These are phyloP conservation scores for Geotrypetes seraphini DNA, from an alignment of 2,797 vertebrate species.

Conservation along the genomic window DNA sequence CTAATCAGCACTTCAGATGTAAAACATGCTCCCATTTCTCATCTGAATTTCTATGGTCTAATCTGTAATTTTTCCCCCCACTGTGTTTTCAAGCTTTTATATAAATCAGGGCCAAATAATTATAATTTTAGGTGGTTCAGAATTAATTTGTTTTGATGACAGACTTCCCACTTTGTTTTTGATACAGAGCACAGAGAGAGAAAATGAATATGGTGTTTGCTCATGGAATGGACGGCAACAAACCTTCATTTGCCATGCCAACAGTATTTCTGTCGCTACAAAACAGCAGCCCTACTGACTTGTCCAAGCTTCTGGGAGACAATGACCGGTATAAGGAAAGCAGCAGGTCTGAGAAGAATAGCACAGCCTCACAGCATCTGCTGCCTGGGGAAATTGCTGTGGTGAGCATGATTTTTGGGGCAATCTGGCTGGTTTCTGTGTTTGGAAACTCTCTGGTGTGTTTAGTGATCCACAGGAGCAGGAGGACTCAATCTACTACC, in stretches of 20 bases:
- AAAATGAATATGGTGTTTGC: conserved; percentile 52
- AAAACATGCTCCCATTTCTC: too few relatives aligned
- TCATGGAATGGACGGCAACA: conserved; percentile 42
- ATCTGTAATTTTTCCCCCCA: too few relatives aligned
- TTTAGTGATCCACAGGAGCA: conserved; percentile 84
- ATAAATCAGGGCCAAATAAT: too few relatives aligned
- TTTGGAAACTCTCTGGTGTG: conserved; percentile 84
- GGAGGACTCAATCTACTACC: conserved; percentile 90
- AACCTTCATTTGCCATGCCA: conserved; percentile 35
- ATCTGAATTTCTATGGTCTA: too few relatives aligned
- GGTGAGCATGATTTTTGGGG: conserved; percentile 60
- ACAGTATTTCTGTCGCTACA: conserved; percentile 46
- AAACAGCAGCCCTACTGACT: conserved; percentile 51
- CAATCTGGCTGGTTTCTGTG: conserved; percentile 75
- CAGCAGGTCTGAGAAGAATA: conserved; percentile 36
- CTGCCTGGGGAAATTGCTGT: conserved; percentile 54
- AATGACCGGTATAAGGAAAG: conserved; percentile 2
- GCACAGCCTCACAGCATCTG: conserved; percentile 33
- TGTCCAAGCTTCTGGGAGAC: conserved; percentile 22
- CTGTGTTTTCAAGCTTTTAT: too few relatives aligned
- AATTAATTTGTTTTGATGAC: conserved; percentile 9
- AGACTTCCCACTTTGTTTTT: conserved; percentile 20
- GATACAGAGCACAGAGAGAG: conserved; percentile 26
- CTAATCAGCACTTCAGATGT: too few relatives aligned
- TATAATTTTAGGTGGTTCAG: too few relatives aligned